phyloP scores from a whole-genome alignment of 2,888 invertebrate species.

The Baccha elongata region DNA sequence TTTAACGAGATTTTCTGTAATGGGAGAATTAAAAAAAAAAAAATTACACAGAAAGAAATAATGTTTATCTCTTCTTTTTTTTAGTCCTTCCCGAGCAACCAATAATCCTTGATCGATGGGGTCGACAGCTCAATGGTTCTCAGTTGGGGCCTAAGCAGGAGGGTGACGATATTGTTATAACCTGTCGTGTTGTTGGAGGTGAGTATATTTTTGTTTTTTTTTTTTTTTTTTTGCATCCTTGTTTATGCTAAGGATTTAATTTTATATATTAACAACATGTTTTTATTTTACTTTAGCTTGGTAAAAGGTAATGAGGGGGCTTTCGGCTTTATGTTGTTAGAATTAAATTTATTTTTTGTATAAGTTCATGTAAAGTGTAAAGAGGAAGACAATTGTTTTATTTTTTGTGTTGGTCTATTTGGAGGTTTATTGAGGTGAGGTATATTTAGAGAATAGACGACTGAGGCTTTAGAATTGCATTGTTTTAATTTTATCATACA shows the following conservation, averaged over 20 bases:
- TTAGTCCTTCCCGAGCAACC: slow-evolving; percentile 94
- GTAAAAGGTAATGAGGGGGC: neutral
- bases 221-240: slow-evolving; percentile 20
- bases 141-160: slow-evolving; percentile 93
- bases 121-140: slow-evolving; percentile 90
- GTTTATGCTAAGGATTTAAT: slow-evolving; percentile 37
- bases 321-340: slow-evolving; percentile 5
- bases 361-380: neutral
- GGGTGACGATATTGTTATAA: slow-evolving; percentile 92
- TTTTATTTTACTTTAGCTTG: slow-evolving; percentile 1
- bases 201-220: slow-evolving; percentile 79
- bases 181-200: slow-evolving; percentile 94
- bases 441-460: too few relatives aligned
- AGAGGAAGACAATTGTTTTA: neutral
- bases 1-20: slow-evolving; percentile 60
- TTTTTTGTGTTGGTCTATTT: neutral
- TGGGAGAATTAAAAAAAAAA: slow-evolving; percentile 27
- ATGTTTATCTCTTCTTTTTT: slow-evolving; percentile 50
- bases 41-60: slow-evolving; percentile 24
- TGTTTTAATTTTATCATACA: too few relatives aligned
- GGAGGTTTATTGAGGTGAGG: too few relatives aligned
- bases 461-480: too few relatives aligned
- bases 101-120: slow-evolving; percentile 92
- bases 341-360: slow-evolving; percentile 29
- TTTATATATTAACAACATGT: slow-evolving; percentile 19